Evolutionary conservation across 2,888 invertebrate genomes (phyloP), one percentile per base, ranked within the genome.

Genomic region (Fragum whitleyi): DNA sequence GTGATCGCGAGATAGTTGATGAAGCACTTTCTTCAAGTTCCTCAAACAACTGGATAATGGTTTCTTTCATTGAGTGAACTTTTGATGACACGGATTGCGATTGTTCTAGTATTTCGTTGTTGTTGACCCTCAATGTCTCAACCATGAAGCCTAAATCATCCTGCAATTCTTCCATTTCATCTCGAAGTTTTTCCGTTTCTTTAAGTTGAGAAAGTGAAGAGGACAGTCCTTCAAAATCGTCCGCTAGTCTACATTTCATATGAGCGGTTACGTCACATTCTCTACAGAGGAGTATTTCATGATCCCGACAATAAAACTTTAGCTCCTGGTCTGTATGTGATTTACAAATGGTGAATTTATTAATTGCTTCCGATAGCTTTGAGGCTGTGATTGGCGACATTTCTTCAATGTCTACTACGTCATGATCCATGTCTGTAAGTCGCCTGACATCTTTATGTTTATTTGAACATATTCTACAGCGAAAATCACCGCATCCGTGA

Each of bases 401-500:
- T 21, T 62, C 36, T 26, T 82, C 78, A 11, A 76, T 76, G 19
- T 67, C 51, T 23, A 79, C 78, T 9, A 82, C 69, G 7, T 62
- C 72, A 62, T 82, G 82, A 1, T 32, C 36, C 29, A 23, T 32
- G 26, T 82, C 78, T 0, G 19, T 32, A n/a, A 36, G 65, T 11
- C 72, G 68, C 6, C 73, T 7, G 51, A 73, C 76, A 2, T 72
- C 76, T 0, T 53, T 67, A 21, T 82, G 82, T 29, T 82, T 82
- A 21, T 69, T 69, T 7, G 70, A 65, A 59, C 82, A 82, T 26
- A 62, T 65, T 1, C 57, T 28, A 29, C 82, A 82, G 21, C 79
- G 78, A 28, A 82, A 82, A 26, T 82, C 82, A 9, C 72, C 82
- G 28, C 82, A 82, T 14, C 76, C 78, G n/a, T 82, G 71, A 23